These are phyloP conservation scores for Aphodius sticticus DNA, from an alignment of 2,888 invertebrate species.

Conservation along the genomic window DNA sequence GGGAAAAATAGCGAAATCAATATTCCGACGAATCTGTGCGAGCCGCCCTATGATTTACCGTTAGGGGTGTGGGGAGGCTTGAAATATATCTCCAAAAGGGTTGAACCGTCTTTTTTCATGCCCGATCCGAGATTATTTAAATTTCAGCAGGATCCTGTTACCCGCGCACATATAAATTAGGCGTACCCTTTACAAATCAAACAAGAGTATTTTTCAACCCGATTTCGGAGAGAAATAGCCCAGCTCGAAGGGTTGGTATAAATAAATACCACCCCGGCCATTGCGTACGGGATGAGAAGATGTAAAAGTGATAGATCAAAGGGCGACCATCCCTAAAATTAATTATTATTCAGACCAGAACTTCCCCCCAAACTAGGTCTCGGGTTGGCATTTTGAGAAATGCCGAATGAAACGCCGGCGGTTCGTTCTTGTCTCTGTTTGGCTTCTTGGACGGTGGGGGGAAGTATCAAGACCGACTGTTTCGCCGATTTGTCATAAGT, in stretches of 20 bases:
- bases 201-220: neutral
- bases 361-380: neutral
- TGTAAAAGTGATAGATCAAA: neutral
- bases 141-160: neutral
- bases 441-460: neutral
- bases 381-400: conserved; percentile 4
- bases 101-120: neutral
- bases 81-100: conserved; percentile 4
- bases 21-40: neutral
- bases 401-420: neutral
- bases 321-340: neutral
- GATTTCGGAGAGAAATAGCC: neutral
- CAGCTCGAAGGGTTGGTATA: neutral
- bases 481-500: neutral
- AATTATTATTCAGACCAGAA: neutral
- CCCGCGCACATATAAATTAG: neutral
- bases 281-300: neutral
- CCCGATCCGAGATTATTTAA: neutral
- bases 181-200: neutral
- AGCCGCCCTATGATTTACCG: neutral
- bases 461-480: neutral
- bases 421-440: neutral
- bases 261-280: neutral
- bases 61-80: neutral
- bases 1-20: neutral